phyloP scores from a whole-genome alignment of 2,888 invertebrate genomes.

The Hyalella azteca region DNA sequence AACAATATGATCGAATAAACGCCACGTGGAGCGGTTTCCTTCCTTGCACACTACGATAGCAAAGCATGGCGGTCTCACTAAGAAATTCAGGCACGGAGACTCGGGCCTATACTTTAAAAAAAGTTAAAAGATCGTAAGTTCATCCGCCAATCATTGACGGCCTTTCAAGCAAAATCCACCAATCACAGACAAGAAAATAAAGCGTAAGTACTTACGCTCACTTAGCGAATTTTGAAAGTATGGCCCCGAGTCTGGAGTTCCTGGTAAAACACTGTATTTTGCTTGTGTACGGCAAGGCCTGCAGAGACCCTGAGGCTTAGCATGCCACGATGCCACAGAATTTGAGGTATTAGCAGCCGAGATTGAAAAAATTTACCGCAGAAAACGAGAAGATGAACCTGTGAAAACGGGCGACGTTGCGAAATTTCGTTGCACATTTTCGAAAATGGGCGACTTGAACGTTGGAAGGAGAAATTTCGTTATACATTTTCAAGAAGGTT shows the following conservation, averaged over 20 bases:
- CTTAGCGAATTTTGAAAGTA: no score
- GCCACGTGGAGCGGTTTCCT: not conserved
- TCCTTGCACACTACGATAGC: not conserved
- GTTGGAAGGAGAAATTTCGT: no score
- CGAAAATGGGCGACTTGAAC: no score
- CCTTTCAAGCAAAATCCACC: no score
- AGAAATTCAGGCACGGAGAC: not conserved
- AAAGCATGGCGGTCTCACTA: not conserved
- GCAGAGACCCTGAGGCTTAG: conserved; percentile 5
- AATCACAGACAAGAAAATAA: no score
- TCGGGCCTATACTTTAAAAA: not conserved
- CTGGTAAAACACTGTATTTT: not conserved
- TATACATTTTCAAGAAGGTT: no score
- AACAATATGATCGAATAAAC: conserved; percentile 26
- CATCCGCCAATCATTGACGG: no score
- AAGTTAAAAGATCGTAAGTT: no score
- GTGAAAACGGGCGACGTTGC: no score
- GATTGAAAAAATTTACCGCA: conserved; percentile 22
- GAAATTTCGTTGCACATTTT: no score
- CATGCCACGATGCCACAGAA: not conserved
- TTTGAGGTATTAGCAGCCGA: conserved; percentile 12
- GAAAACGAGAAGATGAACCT: not conserved
- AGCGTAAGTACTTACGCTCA: no score
- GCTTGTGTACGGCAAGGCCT: conserved; percentile 10
- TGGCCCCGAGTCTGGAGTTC: not conserved